A percentile compares a stretch with the other conserved stretches of the same genome.
phyloP scores from a whole-genome alignment of 1,140 invertebrate genomes.

The Eufriesea mexicana region DNA sequence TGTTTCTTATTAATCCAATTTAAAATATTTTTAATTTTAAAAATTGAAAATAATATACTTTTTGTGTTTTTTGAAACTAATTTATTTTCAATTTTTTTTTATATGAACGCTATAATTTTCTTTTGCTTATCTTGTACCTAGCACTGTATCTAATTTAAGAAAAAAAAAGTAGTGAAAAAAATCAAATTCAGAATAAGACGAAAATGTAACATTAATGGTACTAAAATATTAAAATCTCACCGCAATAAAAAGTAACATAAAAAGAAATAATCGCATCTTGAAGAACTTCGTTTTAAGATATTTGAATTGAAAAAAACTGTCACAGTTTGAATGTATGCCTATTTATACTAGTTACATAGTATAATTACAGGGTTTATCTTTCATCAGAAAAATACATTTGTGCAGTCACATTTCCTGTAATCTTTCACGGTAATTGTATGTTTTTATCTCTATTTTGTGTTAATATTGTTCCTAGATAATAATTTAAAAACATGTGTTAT shows the following conservation, averaged over 20 bases:
- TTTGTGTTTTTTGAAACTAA: too few species aligned
- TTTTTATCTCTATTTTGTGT: background rate
- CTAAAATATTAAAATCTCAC: slow-evolving; percentile 44
- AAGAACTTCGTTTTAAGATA: slow-evolving; percentile 45
- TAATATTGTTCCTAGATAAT: background rate
- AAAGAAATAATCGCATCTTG: background rate
- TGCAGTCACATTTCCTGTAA: slow-evolving; percentile 49
- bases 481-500: background rate
- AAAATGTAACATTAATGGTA: too few species aligned
- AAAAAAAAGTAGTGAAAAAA: too few species aligned
- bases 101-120: too few species aligned
- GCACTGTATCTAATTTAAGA: too few species aligned
- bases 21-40: background rate
- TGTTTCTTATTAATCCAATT: too few species aligned
- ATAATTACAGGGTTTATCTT: slow-evolving; percentile 51
- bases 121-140: too few species aligned
- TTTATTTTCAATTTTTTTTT: too few species aligned
- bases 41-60: background rate
- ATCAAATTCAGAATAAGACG: too few species aligned
- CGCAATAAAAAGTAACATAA: slow-evolving; percentile 37
- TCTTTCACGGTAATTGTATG: background rate
- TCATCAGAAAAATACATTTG: slow-evolving; percentile 36
- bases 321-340: background rate
- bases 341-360: slow-evolving; percentile 38
- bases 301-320: background rate